These are phyloP conservation scores for Cryptus armator DNA, from an alignment of 2,888 invertebrate genomes.

Conservation along the genomic window DNA sequence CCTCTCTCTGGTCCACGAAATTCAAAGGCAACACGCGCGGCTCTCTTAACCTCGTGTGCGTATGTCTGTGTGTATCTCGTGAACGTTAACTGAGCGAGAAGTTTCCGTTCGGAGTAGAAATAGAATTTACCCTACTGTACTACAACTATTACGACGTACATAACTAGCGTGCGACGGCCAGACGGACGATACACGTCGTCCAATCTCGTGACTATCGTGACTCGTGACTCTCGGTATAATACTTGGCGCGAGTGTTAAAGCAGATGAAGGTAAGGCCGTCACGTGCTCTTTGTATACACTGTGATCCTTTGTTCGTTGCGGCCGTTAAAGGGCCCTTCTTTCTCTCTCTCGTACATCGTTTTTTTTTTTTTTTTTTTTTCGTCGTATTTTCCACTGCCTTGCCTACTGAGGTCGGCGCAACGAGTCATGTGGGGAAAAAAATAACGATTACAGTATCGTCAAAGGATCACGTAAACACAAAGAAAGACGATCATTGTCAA, in stretches of 20 bases:
- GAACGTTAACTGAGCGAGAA: not conserved
- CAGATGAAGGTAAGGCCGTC: not conserved
- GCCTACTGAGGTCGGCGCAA: not conserved
- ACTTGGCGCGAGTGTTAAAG: not conserved
- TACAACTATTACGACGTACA: conserved; percentile 1
- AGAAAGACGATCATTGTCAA: not conserved
- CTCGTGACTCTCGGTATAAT: conserved; percentile 7
- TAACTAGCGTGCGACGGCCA: not conserved
- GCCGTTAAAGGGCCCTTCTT: not conserved
- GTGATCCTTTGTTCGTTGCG: not conserved
- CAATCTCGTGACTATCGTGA: conserved; percentile 20
- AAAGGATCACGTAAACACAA: not conserved
- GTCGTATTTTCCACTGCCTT: not conserved
- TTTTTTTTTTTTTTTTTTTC: no score
- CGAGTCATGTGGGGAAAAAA: not conserved
- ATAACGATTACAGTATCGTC: not conserved
- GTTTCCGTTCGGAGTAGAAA: not conserved
- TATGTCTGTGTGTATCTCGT: not conserved
- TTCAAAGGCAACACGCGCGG: conserved; percentile 1
- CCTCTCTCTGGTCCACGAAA: conserved; percentile 5
- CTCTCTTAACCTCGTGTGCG: not conserved
- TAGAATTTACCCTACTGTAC: conserved; percentile 14
- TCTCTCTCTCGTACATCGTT: not conserved
- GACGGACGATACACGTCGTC: conserved; percentile 4
- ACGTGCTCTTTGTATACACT: conserved; percentile 1